Evolutionary conservation across 2,797 vertebrate genomes (phyloP), one percentile per base, ranked within the genome.

Genomic region (Manis pentadactyla): DNA sequence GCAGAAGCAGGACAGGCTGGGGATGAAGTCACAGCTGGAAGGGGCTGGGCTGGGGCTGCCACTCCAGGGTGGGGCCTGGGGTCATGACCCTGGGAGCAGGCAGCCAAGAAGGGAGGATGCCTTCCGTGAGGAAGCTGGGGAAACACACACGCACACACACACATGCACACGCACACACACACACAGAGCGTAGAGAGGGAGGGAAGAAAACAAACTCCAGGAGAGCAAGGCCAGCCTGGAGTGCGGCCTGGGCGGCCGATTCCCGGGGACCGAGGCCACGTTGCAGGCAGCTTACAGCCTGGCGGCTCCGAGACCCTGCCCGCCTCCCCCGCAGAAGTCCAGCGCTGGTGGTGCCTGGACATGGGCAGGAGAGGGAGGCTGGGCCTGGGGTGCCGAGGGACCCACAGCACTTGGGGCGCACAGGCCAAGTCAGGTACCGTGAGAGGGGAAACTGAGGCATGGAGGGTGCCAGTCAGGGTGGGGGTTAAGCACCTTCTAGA

Each of bases 1-100:
- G 95, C 94, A 96, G 92, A 34, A 97, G 69, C 93, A 19, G 87
- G 97, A 95, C 92, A 63, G 69, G 90, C 95, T 77, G 78, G 21
- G 37, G 96, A 98, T 98, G 98, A 98, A 96, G 92, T 98, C 98
- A 98, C 95, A 93, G 93, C 97, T 97, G 97, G 95, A 98, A 97
- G 96, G 93, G 96, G 97, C 95, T 25, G 83, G 85, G 90, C 96
- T 69, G 96, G 97, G 96, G 92, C 98, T 97, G 98, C 97, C 97
- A 97, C 97, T 98, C 93, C 93, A 97, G 98, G 98, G 98, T 97
- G 98, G 97, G 94, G 98, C 96, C 85, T 95, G 57, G 97, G 97
- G 98, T 96, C 96, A 96, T 21, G 64, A 97, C 97, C 96, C 93
- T 1, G 77, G 95, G 91, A 96, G 82, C 94, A 57, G 29, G 92